These are phyloP conservation scores for Drosophila pallidifrons DNA, from an alignment of 1,140 invertebrate species.

Conservation along the genomic window DNA sequence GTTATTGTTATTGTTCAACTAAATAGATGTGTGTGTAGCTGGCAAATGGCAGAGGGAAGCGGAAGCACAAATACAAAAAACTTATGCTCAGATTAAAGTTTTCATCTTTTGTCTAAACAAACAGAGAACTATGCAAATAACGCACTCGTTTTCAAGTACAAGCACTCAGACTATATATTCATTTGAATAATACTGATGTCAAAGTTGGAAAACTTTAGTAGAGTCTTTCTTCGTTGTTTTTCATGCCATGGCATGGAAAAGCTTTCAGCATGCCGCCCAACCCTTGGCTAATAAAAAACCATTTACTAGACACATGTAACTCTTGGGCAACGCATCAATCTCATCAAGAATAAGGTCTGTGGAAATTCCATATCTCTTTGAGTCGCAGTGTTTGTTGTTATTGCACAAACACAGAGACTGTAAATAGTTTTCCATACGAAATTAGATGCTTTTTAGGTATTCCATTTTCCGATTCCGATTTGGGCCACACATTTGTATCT, in stretches of 20 bases:
- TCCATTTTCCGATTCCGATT: slow-evolving; percentile 33
- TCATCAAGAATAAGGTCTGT: slow-evolving; percentile 45
- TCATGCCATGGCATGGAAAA: not conserved
- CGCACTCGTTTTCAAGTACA: slow-evolving; percentile 14
- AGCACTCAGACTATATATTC: not conserved
- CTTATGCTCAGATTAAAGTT: slow-evolving; percentile 44
- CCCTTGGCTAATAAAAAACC: slow-evolving; percentile 40
- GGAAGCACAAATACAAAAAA: slow-evolving; percentile 52
- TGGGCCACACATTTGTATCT: slow-evolving; percentile 18
- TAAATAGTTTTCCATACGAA: slow-evolving; percentile 33
- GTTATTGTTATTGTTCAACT: slow-evolving; percentile 66
- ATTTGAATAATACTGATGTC: slow-evolving; percentile 27
- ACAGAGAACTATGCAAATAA: slow-evolving; percentile 63
- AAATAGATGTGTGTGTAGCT: not conserved
- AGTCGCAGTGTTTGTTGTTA: slow-evolving; percentile 43
- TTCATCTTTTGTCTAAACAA: slow-evolving; percentile 7
- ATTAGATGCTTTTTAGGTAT: slow-evolving; percentile 1
- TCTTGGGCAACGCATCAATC: slow-evolving; percentile 69
- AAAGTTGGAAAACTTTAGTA: slow-evolving; percentile 15
- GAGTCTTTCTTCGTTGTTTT: not conserved
- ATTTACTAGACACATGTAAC: slow-evolving; percentile 48
- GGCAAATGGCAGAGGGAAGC: not conserved
- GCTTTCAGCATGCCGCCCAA: slow-evolving; percentile 24
- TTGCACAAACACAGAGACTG: slow-evolving; percentile 28
- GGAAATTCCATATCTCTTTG: slow-evolving; percentile 29